Evolutionary conservation across 1,140 invertebrate species (phyloP).

Genomic region (Drosophila willistoni): DNA sequence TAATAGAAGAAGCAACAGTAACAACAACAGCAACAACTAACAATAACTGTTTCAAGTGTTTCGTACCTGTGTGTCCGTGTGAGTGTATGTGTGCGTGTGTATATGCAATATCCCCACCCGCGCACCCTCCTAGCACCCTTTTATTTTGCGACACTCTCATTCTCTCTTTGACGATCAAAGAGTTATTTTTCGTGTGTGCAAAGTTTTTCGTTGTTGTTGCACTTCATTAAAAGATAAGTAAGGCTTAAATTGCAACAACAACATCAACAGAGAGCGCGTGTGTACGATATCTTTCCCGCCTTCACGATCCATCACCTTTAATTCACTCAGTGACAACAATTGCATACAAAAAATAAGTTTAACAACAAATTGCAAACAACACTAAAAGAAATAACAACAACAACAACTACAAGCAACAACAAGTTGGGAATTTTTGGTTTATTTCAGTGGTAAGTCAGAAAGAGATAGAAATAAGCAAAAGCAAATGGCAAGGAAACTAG

Average conservation of each 20-base stretch:
- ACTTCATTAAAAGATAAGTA: conserved; percentile 55
- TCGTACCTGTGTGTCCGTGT: not conserved
- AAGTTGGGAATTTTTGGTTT: conserved; percentile 35
- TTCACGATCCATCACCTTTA: not conserved
- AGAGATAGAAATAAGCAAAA: conserved; percentile 22
- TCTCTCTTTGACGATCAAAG: conserved; percentile 19
- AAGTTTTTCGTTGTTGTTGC: conserved; percentile 25
- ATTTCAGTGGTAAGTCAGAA: conserved; percentile 42
- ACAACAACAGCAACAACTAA: conserved; percentile 22
- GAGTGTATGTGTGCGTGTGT: not conserved
- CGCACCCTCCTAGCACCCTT: conserved; percentile 4
- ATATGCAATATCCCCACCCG: not conserved
- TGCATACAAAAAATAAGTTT: conserved; percentile 39
- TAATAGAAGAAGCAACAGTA: conserved; percentile 13
- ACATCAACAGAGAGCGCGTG: conserved; percentile 22
- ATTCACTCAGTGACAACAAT: conserved; percentile 22
- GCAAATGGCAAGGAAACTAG: conserved; percentile 40
- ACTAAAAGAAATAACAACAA: conserved; percentile 27
- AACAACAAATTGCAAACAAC: conserved; percentile 35
- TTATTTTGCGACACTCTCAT: not conserved
- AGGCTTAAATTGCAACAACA: conserved; percentile 46
- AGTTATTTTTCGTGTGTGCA: conserved; percentile 32
- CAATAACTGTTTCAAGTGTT: conserved; percentile 11
- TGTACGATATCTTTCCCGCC: not conserved
- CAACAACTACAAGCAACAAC: conserved; percentile 31